Base-by-base conservation (phyloP, 2,797 vertebrate species). In the Arnoldichthys spilopterus region DNA sequence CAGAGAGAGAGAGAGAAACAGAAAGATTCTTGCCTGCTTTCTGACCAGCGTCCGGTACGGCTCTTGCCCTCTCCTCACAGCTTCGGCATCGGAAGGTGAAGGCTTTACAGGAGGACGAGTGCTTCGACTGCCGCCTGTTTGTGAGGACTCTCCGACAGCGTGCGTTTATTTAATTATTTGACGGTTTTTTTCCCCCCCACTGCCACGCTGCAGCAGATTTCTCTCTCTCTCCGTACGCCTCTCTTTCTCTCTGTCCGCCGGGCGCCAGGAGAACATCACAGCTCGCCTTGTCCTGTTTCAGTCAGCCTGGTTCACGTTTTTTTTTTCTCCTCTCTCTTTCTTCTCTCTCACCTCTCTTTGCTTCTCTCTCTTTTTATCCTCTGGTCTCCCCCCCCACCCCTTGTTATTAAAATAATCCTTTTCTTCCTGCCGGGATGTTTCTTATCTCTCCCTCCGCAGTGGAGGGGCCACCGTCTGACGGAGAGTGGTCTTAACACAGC, bases 111-210 rank as follows among this genome's bases (percentile, higher is more conserved):
- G 68, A 63, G 28, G n/a, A 75, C 67, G 73, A 71, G 66, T 64
- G 64, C 80, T 79, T 67, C 61, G 49, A 77, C 82, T 64, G 82
- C 67, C 59, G 56, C 68, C 72, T 86, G 80, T 82, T 79, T 87
- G 82, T 54, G 82, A 87, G 86, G 87, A 91, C 86, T 89, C 73
- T 78, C 89, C 85, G 86, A 82, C 85, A 87, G 82, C 37, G 58
- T 37, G 40, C 16, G n/a, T 89, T 93, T 89, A 89, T 93, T 91
- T 91, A 91, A 93, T 92, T 91, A 91, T 93, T 91, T 92, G 81
- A 87, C 83, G 88, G 87, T 82, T 83, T 85, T 83, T 73, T 68
- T 26, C 22, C 28, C 56, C 84, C 54, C 56, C 84, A 90, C 88
- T 88, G 89, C 89, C 86, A 87, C 88, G 90, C 92, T 85, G 92